These are phyloP conservation scores for Rhingia rostrata DNA, from an alignment of 2,888 invertebrate species.

Conservation along the genomic window DNA sequence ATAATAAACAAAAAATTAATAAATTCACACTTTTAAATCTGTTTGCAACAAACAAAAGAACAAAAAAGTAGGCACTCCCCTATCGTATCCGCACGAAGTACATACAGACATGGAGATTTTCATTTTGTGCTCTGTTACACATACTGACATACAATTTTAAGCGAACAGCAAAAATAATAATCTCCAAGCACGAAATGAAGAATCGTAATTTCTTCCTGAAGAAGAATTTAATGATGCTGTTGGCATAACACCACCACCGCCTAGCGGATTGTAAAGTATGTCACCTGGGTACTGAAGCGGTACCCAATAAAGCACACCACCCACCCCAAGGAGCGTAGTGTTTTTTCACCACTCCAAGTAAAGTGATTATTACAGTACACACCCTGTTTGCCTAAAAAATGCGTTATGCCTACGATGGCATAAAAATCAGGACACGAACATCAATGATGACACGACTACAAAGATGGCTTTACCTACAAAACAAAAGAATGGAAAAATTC, in stretches of 20 bases:
- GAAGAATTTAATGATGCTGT: constrained; percentile 72
- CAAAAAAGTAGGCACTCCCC: constrained; percentile 26
- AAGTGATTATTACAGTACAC: constrained; percentile 64
- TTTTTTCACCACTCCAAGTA: constrained; percentile 16
- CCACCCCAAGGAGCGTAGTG: neutral
- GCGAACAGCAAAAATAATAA: neutral
- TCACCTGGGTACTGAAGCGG: constrained; percentile 66
- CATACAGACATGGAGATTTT: constrained; percentile 38
- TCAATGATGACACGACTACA: constrained; percentile 14
- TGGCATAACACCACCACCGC: constrained; percentile 49
- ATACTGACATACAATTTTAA: constrained; percentile 15
- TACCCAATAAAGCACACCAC: constrained; percentile 42
- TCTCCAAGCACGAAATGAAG: constrained; percentile 26
- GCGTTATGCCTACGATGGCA: constrained; percentile 60
- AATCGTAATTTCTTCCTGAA: constrained; percentile 48
- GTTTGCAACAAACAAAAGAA: constrained; percentile 58
- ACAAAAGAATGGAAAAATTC: constrained; percentile 33
- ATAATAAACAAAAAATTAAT: constrained; percentile 70
- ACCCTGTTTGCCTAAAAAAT: constrained; percentile 36
- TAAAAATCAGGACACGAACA: constrained; percentile 61
- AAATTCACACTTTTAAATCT: constrained; percentile 73
- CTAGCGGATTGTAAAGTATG: constrained; percentile 58
- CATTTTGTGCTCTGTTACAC: constrained; percentile 31
- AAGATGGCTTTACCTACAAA: neutral
- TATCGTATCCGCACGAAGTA: neutral